Percentiles rank a stretch among this genome's conserved stretches.
Evolutionary conservation across 2,113 vertebrate species (phyloP).

Genomic region (Amblyopsis rosae): DNA sequence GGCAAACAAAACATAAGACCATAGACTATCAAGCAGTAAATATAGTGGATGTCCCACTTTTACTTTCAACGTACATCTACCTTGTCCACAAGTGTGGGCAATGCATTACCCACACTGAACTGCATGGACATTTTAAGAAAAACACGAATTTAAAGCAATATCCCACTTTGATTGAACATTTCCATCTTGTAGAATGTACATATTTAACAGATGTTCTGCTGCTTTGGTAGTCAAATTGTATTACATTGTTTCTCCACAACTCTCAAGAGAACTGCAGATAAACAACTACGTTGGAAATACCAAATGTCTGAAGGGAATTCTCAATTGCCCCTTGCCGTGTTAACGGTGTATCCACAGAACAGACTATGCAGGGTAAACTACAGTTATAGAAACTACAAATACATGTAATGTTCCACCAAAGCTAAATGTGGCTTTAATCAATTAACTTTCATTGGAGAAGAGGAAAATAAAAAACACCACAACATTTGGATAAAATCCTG

Average conservation of each 20-base stretch:
- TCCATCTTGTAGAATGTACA: constrained; percentile 47
- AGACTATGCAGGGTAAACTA: too few species aligned
- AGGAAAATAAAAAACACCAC: not conserved
- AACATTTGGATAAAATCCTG: constrained; percentile 31
- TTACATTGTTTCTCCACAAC: too few species aligned
- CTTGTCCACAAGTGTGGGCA: constrained; percentile 21
- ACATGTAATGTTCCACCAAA: constrained; percentile 33
- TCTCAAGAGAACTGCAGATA: too few species aligned
- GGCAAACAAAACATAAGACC: constrained; percentile 46
- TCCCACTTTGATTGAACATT: constrained; percentile 66
- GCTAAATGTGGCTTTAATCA: constrained; percentile 31
- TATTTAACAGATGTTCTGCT: not conserved
- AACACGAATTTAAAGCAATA: constrained; percentile 14
- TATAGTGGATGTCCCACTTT: constrained; percentile 18
- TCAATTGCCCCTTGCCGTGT: too few species aligned
- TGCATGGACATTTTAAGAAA: constrained; percentile 9
- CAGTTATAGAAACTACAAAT: too few species aligned
- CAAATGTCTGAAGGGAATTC: too few species aligned
- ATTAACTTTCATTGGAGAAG: constrained; percentile 14
- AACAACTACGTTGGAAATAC: too few species aligned
- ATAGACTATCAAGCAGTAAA: constrained; percentile 35
- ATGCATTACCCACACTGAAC: constrained; percentile 19
- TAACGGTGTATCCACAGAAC: too few species aligned
- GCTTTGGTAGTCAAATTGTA: too few species aligned
- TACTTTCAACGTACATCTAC: constrained; percentile 13